Conservation (phyloP, 2,113 vertebrate genomes). For the Peucedramus taeniatus region DNA sequence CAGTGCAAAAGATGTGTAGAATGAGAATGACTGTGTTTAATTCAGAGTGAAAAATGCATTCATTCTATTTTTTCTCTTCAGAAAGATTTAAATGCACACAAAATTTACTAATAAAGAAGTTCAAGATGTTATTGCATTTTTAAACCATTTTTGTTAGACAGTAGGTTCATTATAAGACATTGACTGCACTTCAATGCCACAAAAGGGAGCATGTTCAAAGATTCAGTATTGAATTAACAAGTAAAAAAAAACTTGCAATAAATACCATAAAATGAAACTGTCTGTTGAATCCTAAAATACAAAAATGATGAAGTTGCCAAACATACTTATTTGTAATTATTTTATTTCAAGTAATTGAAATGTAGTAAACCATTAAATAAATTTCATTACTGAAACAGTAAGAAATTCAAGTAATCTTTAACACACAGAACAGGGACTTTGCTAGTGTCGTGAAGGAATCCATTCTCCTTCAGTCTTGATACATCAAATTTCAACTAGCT, state of each 20-base stretch:
- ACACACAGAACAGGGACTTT: background rate
- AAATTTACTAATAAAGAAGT: constrained; percentile 62
- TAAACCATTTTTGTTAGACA: constrained; percentile 52
- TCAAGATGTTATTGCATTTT: constrained; percentile 56
- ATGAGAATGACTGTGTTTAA: constrained; percentile 54
- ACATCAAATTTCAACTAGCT: background rate
- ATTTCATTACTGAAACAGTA: background rate
- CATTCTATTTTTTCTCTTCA: constrained; percentile 44
- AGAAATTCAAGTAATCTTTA: background rate
- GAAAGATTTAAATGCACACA: constrained; percentile 53
- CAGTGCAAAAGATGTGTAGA: constrained; percentile 40
- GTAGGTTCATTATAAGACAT: constrained; percentile 52
- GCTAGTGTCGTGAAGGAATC: background rate
- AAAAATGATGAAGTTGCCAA: background rate
- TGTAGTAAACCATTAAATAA: too few species aligned
- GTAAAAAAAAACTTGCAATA: constrained; percentile 42
- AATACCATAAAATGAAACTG: constrained; percentile 13
- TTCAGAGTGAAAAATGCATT: constrained; percentile 52
- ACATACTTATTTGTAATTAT: background rate
- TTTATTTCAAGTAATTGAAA: background rate
- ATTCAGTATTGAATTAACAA: constrained; percentile 28
- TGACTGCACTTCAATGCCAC: constrained; percentile 54
- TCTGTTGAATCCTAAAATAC: constrained; percentile 15
- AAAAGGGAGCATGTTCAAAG: constrained; percentile 45
- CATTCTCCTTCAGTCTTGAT: background rate